Evolutionary conservation across 1,140 invertebrate species (phyloP), one percentile per base, ranked within the genome.

Genomic region (Scaptomyza graminum): DNA sequence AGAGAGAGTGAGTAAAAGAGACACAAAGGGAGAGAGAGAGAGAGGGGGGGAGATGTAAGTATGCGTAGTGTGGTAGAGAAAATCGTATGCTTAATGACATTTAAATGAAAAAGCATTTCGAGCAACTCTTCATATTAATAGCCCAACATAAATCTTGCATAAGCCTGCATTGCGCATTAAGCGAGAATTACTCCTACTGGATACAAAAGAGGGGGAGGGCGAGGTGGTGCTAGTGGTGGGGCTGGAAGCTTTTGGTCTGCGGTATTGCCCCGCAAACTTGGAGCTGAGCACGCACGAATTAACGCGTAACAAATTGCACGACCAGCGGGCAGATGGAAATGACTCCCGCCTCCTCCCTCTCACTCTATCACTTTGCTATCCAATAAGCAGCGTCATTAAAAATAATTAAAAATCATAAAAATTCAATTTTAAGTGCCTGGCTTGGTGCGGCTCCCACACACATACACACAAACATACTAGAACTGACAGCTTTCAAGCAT

Each of bases 401-500:
- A 90, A 85, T 90, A 90, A 90, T 90, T 90, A 90, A 90, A 89
- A 90, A 90, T 90, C 85, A 90, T 90, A 90, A 90, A 90, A 90
- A 82, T 85, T 90, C 85, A 90, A 90, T 90, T 85, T 89, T 80
- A 90, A 89, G 77, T 71, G 68, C 68, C 57, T 66, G 68, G 80
- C 60, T 75, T 34, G 37, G 3, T 67, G 74, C 43, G 49, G 25
- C 16, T 59, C 43, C 59, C 64, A 49, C 43, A 44, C 55, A 13
- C 41, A 70, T 37, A n/a, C 12, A 5, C 37, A n/a, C 12, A 41
- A 2, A 41, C 31, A 34, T 34, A 34, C 31, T 8, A 34, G 31
- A 2, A 34, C 8, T 69, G 79, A 64, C 79, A 83, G 80, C 68
- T 37, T 15, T 55, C 73, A 34, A 34, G 31, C 31, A 65, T 28